These are phyloP conservation scores for Hypanus sabinus DNA, from an alignment of 2,113 vertebrate genomes.

Conservation along the genomic window DNA sequence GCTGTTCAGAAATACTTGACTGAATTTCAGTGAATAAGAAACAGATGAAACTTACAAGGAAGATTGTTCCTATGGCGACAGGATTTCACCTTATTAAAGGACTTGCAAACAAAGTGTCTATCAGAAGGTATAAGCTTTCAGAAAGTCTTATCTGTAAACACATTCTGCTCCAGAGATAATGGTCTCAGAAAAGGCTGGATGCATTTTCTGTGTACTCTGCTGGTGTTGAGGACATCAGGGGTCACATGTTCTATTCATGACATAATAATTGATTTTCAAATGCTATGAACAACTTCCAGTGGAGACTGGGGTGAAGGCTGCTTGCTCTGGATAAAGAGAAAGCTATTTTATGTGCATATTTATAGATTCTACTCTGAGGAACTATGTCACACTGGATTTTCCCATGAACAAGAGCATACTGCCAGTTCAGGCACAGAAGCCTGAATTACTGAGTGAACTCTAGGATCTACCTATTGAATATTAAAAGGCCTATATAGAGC, in stretches of 20 bases:
- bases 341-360: background rate
- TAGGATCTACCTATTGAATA: background rate
- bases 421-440: background rate
- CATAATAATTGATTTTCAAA: background rate
- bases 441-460: background rate
- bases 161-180: background rate
- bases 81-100: background rate
- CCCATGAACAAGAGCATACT: background rate
- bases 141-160: constrained; percentile 11
- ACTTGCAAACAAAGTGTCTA: background rate
- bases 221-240: background rate
- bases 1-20: background rate
- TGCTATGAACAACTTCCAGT: background rate
- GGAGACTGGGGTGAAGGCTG: background rate
- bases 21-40: background rate
- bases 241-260: background rate
- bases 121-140: background rate
- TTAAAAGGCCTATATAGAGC: too few relatives aligned
- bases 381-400: too few relatives aligned
- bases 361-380: background rate
- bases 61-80: constrained; percentile 18
- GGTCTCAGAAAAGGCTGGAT: background rate
- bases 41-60: background rate
- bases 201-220: background rate
- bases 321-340: background rate